Evolutionary conservation across 2,113 vertebrate genomes (phyloP), one percentile per base, ranked within the genome.

Genomic region (Crypturellus undulatus): DNA sequence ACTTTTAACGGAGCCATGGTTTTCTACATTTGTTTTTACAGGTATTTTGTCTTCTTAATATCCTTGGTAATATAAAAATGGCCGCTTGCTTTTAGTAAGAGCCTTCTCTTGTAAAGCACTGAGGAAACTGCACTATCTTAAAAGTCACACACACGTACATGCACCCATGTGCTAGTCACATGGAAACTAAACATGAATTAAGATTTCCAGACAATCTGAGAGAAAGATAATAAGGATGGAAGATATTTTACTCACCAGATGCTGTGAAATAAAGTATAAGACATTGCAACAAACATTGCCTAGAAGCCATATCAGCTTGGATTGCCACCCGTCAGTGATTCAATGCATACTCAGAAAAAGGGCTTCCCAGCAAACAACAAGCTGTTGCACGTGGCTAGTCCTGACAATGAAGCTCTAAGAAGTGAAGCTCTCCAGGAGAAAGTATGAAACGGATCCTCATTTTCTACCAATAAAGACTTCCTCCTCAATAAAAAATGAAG

Each of bases 401-500:
- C 34, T 71, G 58, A 81, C 71, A 73, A 49, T 13, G n/a, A 85
- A 90, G 59, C 11, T 76, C 51, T 58, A 79, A 13, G 3, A 93
- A 81, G 25, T 81, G 34, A 67, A 91, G 49, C 32, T 93, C 47
- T 93, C 65, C 83, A 87, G 65, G 54, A 59, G n/a, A 62, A 90
- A 60, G 22, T 71, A 75, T 0, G 0, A 90, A 82, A 45, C 30
- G 22, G 69, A 76, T 32, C 10, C 62, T 81, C 32, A 62, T 92
- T 91, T 93, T 52, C 70, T 94, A 69, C 58, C 45, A 71, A 38
- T 67, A 80, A 93, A 93, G 58, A 60, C 58, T 79, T 95, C 70
- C 62, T 86, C 52, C 65, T 81, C 65, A 92, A 89, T 92, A 89
- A 94, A 91, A 81, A 43, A 89, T 91, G 70, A 89, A 64, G 77